Conservation (phyloP, 2,113 vertebrate genomes). For the Rhinopithecus roxellana region DNA sequence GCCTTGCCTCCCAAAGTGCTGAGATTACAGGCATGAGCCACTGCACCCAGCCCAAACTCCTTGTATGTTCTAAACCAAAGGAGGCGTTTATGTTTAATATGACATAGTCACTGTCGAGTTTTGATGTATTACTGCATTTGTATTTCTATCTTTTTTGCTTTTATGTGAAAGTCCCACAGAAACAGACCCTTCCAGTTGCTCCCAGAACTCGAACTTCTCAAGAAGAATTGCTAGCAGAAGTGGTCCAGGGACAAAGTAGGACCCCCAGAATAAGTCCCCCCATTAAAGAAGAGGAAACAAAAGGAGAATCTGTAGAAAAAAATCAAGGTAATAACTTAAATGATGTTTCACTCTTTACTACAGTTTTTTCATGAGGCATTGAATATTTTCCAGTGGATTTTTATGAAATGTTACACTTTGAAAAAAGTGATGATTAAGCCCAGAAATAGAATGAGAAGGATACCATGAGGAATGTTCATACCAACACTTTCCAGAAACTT, state of each 20-base stretch:
- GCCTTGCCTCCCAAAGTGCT: no score
- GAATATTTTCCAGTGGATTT: neutral
- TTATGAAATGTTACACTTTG: neutral
- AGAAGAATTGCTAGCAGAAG: slow-evolving; percentile 90
- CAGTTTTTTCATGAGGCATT: neutral
- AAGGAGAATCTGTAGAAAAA: slow-evolving; percentile 83
- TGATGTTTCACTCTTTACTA: slow-evolving; percentile 16
- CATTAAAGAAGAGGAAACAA: slow-evolving; percentile 83
- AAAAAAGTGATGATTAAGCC: neutral
- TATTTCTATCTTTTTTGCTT: slow-evolving; percentile 29
- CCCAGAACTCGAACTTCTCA: slow-evolving; percentile 91
- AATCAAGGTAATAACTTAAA: slow-evolving; percentile 82
- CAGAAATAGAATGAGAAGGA: neutral
- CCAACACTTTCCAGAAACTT: neutral
- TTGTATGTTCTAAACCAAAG: neutral
- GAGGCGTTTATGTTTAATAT: neutral
- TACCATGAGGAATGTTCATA: neutral
- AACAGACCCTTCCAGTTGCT: slow-evolving; percentile 96
- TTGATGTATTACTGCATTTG: neutral
- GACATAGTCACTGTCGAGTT: neutral
- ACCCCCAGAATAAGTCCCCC: slow-evolving; percentile 83
- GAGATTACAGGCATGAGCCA: no score
- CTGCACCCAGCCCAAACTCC: no score
- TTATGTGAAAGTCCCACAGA: slow-evolving; percentile 88
- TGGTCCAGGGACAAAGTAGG: slow-evolving; percentile 90